phyloP scores from a whole-genome alignment of 1,140 invertebrate genomes.

The Philotrypesis tridentata region DNA sequence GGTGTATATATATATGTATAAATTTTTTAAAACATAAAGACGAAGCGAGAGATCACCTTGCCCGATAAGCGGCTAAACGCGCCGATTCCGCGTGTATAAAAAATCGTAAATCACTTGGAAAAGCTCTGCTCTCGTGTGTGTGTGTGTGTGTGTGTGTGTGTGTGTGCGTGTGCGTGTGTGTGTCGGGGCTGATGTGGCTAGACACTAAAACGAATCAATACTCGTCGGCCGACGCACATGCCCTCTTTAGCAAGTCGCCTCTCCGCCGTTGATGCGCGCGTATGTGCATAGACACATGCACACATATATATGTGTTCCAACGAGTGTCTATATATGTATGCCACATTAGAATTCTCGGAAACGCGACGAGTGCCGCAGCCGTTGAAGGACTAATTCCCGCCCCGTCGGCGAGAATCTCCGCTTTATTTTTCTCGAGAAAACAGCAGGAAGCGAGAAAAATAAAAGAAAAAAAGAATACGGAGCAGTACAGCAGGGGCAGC shows the following conservation, averaged over 20 bases:
- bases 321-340: too few species aligned
- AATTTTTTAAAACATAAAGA: too few species aligned
- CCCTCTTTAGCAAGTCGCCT: background rate
- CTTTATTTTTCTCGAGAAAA: background rate
- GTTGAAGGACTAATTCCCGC: slow-evolving; percentile 3
- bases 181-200: too few species aligned
- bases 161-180: too few species aligned
- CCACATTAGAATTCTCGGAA: background rate
- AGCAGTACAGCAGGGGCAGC: background rate
- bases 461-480: slow-evolving; percentile 43
- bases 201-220: slow-evolving; percentile 25
- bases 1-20: too few species aligned
- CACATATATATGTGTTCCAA: background rate
- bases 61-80: background rate
- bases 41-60: background rate
- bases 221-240: background rate
- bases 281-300: background rate
- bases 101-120: background rate
- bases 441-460: slow-evolving; percentile 38
- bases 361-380: background rate
- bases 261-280: background rate
- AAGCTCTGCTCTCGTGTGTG: too few species aligned
- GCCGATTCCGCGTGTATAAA: background rate
- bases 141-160: too few species aligned
- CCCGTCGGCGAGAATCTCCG: background rate